Conservation (phyloP, 2,888 invertebrate genomes). For the Scaptomyza polygonia region DNA sequence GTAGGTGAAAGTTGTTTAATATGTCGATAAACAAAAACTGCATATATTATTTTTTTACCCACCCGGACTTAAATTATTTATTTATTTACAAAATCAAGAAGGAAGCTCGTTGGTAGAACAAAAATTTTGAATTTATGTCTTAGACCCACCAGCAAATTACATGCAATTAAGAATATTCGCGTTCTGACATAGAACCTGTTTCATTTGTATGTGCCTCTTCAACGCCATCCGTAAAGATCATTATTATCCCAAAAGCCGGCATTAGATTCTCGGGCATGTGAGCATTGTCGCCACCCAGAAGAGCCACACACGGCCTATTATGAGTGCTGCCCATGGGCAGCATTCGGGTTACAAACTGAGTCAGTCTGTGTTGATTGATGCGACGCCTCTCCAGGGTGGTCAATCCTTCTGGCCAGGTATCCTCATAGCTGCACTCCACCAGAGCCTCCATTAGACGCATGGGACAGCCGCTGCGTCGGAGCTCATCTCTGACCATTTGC, state of each 20-base stretch:
- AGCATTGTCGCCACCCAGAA: slow-evolving; percentile 51
- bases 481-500: slow-evolving; percentile 41
- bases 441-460: slow-evolving; percentile 49
- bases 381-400: slow-evolving; percentile 52
- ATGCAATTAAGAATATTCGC: slow-evolving; percentile 35
- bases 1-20: too few relatives aligned
- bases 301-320: slow-evolving; percentile 52
- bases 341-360: slow-evolving; percentile 46
- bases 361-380: slow-evolving; percentile 40
- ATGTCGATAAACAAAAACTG: too few relatives aligned
- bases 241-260: slow-evolving; percentile 48
- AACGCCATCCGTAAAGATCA: slow-evolving; percentile 61
- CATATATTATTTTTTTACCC: background rate
- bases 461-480: slow-evolving; percentile 52
- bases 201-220: slow-evolving; percentile 44
- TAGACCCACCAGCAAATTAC: background rate
- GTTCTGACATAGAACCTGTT: slow-evolving; percentile 25
- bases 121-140: slow-evolving; percentile 6
- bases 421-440: slow-evolving; percentile 58
- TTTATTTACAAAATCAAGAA: background rate
- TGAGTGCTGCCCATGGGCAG: slow-evolving; percentile 28
- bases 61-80: background rate
- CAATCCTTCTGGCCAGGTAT: slow-evolving; percentile 60
- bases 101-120: slow-evolving; percentile 16
- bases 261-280: slow-evolving; percentile 63